Base-by-base conservation (phyloP, 2,113 vertebrate species). In the Chaenocephalus aceratus region DNA sequence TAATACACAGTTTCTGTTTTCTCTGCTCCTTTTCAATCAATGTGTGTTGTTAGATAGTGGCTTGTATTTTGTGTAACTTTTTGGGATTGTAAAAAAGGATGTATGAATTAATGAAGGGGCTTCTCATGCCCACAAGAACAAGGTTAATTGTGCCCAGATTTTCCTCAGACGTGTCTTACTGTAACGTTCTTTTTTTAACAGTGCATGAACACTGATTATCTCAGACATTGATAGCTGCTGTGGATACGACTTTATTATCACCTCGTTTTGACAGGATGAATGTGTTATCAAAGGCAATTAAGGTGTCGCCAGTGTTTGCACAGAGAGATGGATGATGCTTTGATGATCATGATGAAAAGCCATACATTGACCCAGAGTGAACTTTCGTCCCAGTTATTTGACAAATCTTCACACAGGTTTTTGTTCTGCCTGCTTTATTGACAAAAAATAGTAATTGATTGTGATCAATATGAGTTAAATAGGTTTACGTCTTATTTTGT, bases 221-320 rank as follows among this genome's bases (percentile, higher is more conserved):
- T 21, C 56, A 73, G 72, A 83, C 72, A 77, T 86, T 60, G 80
- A 92, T 78, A 78, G 77, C 82, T 82, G 80, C 85, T 6, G 80
- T 77, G 79, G 80, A 86, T 87, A 88, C 75, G 72, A 88, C 85
- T 93, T 93, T 88, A 93, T 93, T 84, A 93, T 93, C 82, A 51
- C 80, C 61, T 84, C 65, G 36, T 72, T 86, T 63, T 92, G 92
- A 93, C 88, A 91, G 90, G 86, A 83, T 84, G 86, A 90, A 91
- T 93, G 91, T 80, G 91, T 91, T 91, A 94, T 94, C 89, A 83
- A 72, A 90, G 84, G 83, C 91, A 93, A 93, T 93, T 92, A 91
- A 90, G 80, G 89, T 91, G 88, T 91, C 93, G 75, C 49, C 66
- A 41, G 78, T 85, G 89, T 91, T 91, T 91, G 80, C 70, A 30